These are phyloP conservation scores for Gymnobelideus leadbeateri DNA, from an alignment of 2,113 vertebrate genomes.

Conservation along the genomic window DNA sequence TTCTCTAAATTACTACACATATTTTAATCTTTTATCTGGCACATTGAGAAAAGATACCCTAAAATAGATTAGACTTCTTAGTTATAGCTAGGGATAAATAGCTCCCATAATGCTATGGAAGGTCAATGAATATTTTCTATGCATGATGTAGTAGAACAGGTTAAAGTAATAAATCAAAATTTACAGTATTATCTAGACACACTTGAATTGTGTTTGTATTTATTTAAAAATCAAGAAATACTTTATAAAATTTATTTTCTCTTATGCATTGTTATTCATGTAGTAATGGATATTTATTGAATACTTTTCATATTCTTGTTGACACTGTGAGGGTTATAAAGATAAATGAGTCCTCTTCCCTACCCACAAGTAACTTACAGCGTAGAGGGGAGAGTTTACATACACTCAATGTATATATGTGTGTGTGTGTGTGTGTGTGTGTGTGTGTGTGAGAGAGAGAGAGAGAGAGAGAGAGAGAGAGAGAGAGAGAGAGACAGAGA, in stretches of 20 bases:
- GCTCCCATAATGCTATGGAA: fast-evolving
- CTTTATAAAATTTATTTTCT: not conserved
- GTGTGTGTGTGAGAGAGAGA: too few relatives aligned
- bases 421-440: too few relatives aligned
- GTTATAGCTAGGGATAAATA: fast-evolving
- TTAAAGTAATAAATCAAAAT: not conserved
- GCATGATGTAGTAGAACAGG: not conserved
- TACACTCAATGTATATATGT: not conserved
- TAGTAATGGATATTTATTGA: not conserved
- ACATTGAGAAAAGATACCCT: not conserved
- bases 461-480: too few relatives aligned
- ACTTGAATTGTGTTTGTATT: too few relatives aligned
- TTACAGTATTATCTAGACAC: not conserved
- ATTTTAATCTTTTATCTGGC: slow-evolving; percentile 53
- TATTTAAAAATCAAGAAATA: not conserved
- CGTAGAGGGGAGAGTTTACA: not conserved
- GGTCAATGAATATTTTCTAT: not conserved
- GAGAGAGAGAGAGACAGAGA: too few relatives aligned
- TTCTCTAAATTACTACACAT: slow-evolving; percentile 41
- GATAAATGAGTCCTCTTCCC: not conserved
- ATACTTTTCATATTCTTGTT: not conserved
- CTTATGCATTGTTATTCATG: not conserved
- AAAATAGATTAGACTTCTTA: fast-evolving
- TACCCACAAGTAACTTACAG: not conserved
- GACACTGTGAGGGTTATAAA: not conserved